A percentile compares a stretch with the other conserved stretches of the same genome.
Conservation (phyloP, 2,888 invertebrate genomes). For the Ophion costatus region DNA sequence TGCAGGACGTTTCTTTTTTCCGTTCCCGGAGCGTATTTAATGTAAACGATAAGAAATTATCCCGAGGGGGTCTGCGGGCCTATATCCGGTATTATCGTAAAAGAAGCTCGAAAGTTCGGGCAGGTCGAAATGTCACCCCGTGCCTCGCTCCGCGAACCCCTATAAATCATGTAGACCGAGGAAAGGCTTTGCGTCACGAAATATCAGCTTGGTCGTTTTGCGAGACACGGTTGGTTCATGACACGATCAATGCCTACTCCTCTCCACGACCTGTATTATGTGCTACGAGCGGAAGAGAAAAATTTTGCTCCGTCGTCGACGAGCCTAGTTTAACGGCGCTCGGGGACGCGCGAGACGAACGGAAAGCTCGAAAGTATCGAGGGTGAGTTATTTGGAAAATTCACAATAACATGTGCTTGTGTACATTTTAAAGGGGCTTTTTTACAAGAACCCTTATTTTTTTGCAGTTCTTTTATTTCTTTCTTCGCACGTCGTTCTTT, state of each 20-base stretch:
- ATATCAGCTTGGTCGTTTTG: constrained; percentile 67
- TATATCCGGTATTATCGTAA: constrained; percentile 12
- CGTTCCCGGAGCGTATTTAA: neutral
- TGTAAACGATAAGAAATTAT: constrained; percentile 26
- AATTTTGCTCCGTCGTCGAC: constrained; percentile 42
- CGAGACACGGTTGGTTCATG: constrained; percentile 47
- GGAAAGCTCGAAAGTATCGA: constrained; percentile 11
- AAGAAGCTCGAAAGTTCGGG: constrained; percentile 26
- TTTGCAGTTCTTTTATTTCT: neutral
- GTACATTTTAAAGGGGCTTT: neutral
- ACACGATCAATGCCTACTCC: constrained; percentile 60
- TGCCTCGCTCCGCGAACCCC: constrained; percentile 69
- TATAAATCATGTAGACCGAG: constrained; percentile 64
- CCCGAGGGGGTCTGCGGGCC: neutral
- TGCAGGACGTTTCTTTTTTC: neutral
- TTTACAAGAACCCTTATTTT: neutral
- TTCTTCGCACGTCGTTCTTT: neutral
- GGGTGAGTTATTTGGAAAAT: constrained; percentile 16
- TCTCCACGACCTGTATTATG: constrained; percentile 35
- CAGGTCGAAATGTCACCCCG: constrained; percentile 71
- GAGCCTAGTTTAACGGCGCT: constrained; percentile 29
- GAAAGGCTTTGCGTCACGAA: constrained; percentile 68
- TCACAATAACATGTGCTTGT: neutral
- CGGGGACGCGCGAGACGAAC: constrained; percentile 17
- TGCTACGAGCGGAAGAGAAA: constrained; percentile 45